These are phyloP conservation scores for Lophotriccus pileatus DNA, from an alignment of 2,797 vertebrate genomes.

Conservation along the genomic window DNA sequence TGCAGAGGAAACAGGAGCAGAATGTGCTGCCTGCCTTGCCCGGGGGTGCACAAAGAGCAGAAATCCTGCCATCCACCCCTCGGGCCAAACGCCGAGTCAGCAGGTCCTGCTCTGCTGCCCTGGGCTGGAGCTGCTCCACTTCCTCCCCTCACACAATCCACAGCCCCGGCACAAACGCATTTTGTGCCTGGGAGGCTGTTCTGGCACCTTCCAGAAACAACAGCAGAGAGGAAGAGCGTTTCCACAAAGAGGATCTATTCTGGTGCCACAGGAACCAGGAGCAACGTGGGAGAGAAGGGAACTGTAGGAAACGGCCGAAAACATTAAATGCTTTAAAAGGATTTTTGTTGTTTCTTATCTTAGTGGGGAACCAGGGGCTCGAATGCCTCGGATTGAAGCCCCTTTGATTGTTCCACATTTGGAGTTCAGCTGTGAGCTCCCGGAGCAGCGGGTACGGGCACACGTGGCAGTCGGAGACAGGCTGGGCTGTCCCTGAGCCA, in stretches of 20 bases:
- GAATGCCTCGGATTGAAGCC: not conserved
- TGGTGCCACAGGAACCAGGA: conserved; percentile 44
- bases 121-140: not conserved
- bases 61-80: conserved; percentile 12
- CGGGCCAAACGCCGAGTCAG: not conserved
- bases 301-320: conserved; percentile 26
- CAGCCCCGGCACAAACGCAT: not conserved
- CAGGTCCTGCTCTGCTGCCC: conserved; percentile 27
- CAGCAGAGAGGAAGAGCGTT: not conserved
- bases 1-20: conserved; percentile 24
- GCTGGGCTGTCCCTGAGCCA: not conserved
- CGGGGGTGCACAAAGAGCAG: conserved; percentile 26
- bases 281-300: conserved; percentile 30
- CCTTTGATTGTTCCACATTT: not conserved
- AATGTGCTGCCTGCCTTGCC: not conserved
- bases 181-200: not conserved
- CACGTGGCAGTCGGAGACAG: not conserved
- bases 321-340: not conserved
- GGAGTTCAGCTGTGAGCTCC: conserved; percentile 32
- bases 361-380: not conserved
- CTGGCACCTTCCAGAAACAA: not conserved
- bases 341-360: conserved; percentile 42
- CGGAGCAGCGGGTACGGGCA: not conserved
- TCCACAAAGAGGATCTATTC: conserved; percentile 43
- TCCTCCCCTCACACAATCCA: not conserved